Evolutionary conservation across 2,113 vertebrate genomes (phyloP).

Genomic region (Brienomyrus brachyistius): DNA sequence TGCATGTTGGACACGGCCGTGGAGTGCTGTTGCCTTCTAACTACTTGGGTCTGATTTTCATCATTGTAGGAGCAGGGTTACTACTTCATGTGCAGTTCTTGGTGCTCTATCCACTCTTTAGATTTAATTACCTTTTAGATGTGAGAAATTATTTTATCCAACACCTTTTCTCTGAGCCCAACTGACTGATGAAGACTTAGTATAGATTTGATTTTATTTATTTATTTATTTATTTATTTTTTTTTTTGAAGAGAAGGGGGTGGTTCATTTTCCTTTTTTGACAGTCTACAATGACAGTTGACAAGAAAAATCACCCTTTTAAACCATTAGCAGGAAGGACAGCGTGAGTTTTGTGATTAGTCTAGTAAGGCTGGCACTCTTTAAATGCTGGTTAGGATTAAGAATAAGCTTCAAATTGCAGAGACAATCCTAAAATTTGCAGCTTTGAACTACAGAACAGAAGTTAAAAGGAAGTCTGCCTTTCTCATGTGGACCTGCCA

Average conservation of each 20-base stretch:
- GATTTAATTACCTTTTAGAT: constrained; percentile 3
- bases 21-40: not conserved
- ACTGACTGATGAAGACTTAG: not conserved
- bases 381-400: not conserved
- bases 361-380: not conserved
- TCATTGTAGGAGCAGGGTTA: not conserved
- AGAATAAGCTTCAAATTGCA: not conserved
- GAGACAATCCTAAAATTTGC: no score
- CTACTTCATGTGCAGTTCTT: not conserved
- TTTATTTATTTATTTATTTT: no score
- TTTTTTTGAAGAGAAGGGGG: not conserved
- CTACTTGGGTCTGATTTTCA: not conserved
- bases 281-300: not conserved
- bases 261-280: not conserved
- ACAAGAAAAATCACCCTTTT: not conserved
- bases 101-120: not conserved
- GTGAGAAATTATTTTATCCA: constrained; percentile 13
- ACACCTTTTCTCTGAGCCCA: not conserved
- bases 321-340: not conserved
- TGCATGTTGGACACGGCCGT: not conserved
- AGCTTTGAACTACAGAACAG: no score
- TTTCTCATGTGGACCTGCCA: not conserved
- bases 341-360: not conserved
- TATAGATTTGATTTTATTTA: not conserved
- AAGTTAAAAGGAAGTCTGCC: not conserved